Base-by-base conservation (phyloP, 2,888 invertebrate species). In the Frankliniella intonsa region DNA sequence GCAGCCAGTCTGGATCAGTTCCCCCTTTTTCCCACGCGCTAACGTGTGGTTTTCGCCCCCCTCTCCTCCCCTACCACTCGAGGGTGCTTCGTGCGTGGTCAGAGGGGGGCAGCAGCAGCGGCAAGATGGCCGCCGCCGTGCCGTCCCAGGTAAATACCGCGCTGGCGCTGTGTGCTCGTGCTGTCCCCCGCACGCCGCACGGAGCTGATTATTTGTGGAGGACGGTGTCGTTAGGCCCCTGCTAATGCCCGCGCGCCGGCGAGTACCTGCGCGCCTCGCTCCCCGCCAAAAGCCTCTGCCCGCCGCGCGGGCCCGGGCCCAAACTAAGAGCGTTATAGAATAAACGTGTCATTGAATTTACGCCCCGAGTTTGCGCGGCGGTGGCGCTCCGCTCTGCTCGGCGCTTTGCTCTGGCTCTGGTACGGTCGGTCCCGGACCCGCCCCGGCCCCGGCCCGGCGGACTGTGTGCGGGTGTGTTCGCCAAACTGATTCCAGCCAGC, bases 291-390 rank as follows among this genome's bases (percentile, higher is more conserved):
- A 55, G 55, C 55, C 14, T 9, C 17, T 12, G 14, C 17, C 17
- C 55, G 11, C 17, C 11, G n/a, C n/a, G n/a, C n/a, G n/a, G n/a
- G 55, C 55, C 14, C 55, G 55, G 55, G 11, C 2, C 55, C 55
- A 25, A 76, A 25, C 69, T 76, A 69, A 22, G 22, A 22, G 22
- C 69, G 22, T 76, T 76, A 76, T 76, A 76, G 69, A 76, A 76
- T 76, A 76, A 76, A 25, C 69, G 69, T 76, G 69, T 76, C 69
- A 76, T 76, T 76, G 69, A 76, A 76, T 76, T 55, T 55, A 55
- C 55, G 12, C 55, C 5, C 55, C 55, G 55, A 55, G 55, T 55
- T 55, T 55, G 55, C 17, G 11, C 11, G n/a, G n/a, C n/a, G n/a
- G n/a, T n/a, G n/a, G n/a, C n/a, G n/a, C n/a, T n/a, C n/a, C n/a